Evolutionary conservation across 2,888 invertebrate species (phyloP).

Genomic region (Amphipoea lucens): DNA sequence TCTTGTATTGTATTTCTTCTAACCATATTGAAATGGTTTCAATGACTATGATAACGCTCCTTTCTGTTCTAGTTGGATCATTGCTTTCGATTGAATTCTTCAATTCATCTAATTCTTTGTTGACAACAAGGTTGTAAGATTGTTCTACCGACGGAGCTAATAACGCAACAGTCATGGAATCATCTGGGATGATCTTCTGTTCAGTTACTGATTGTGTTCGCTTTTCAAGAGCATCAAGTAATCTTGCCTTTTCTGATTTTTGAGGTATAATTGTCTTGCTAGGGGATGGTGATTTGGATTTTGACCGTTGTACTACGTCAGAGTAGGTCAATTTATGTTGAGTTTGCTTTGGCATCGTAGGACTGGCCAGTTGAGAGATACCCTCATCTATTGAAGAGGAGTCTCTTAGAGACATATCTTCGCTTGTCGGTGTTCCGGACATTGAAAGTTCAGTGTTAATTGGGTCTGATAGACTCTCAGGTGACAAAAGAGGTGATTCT

Average conservation of each 20-base stretch:
- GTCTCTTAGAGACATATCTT: conserved; percentile 84
- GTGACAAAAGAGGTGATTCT: conserved; percentile 81
- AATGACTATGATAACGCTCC: conserved; percentile 93
- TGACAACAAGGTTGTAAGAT: conserved; percentile 89
- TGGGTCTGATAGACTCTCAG: conserved; percentile 88
- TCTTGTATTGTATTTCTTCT: conserved; percentile 95
- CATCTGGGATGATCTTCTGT: conserved; percentile 74
- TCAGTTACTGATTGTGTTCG: conserved; percentile 80
- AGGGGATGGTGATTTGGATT: conserved; percentile 88
- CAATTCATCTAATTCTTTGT: conserved; percentile 90
- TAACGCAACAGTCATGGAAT: conserved; percentile 80
- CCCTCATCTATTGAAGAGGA: conserved; percentile 87
- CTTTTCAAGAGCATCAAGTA: conserved; percentile 83
- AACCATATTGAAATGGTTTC: conserved; percentile 96
- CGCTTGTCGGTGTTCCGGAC: conserved; percentile 86
- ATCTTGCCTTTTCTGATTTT: conserved; percentile 81
- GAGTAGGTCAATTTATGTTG: conserved; percentile 84
- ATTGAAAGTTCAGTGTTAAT: conserved; percentile 87
- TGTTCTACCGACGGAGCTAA: conserved; percentile 85
- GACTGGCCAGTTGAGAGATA: conserved; percentile 84
- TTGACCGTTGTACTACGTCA: conserved; percentile 87
- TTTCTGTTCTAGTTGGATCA: conserved; percentile 91
- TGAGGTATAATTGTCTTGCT: conserved; percentile 77
- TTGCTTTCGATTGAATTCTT: conserved; percentile 90
- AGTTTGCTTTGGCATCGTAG: conserved; percentile 69